A percentile compares a stretch with the other conserved stretches of the same genome.
Conservation (phyloP, 2,888 invertebrate genomes). For the Brachypterus glaber region DNA sequence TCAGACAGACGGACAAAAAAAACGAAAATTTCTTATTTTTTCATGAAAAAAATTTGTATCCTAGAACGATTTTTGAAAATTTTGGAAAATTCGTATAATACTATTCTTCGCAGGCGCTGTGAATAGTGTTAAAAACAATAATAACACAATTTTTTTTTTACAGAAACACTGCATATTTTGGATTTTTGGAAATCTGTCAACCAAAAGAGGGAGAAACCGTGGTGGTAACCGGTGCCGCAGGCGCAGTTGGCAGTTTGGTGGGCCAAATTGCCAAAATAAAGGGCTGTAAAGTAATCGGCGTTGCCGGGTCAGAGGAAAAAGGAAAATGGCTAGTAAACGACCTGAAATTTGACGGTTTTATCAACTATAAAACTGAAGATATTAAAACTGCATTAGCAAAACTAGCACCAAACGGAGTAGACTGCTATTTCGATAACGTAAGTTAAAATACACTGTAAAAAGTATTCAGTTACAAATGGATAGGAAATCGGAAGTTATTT, state of each 20-base stretch:
- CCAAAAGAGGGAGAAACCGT: slow-evolving; percentile 63
- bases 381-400: slow-evolving; percentile 46
- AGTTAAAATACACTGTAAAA: slow-evolving; percentile 27
- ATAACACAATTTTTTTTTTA: too few species aligned
- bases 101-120: too few species aligned
- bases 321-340: slow-evolving; percentile 54
- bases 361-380: slow-evolving; percentile 59
- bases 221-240: slow-evolving; percentile 64
- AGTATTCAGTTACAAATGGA: too few species aligned
- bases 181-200: slow-evolving; percentile 56
- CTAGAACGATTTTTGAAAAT: too few species aligned
- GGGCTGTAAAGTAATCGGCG: slow-evolving; percentile 59
- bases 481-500: too few species aligned
- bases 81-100: too few species aligned
- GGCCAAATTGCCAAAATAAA: slow-evolving; percentile 68
- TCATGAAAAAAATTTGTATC: too few species aligned
- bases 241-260: slow-evolving; percentile 66
- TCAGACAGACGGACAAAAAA: too few species aligned
- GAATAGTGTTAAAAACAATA: too few species aligned
- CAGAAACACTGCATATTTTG: slow-evolving; percentile 65
- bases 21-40: too few species aligned
- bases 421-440: slow-evolving; percentile 70
- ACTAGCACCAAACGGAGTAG: slow-evolving; percentile 56
- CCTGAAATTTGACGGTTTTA: slow-evolving; percentile 55
- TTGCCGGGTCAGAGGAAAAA: slow-evolving; percentile 60